phyloP scores from a whole-genome alignment of 2,113 vertebrate species.

The Macroglossus sobrinus region DNA sequence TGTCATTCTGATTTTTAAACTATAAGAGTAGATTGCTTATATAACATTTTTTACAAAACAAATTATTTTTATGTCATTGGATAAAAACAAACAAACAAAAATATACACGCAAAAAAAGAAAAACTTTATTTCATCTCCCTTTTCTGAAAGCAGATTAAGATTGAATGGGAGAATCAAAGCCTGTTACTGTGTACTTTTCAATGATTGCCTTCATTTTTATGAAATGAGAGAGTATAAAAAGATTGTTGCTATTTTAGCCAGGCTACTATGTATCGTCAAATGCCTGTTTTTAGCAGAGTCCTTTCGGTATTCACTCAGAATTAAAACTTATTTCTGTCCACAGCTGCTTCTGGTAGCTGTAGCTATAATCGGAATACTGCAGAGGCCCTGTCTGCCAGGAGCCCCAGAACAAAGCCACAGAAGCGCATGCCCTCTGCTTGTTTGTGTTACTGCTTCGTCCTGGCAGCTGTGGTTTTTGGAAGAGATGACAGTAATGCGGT shows the following conservation, averaged over 20 bases:
- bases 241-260: slow-evolving; percentile 64
- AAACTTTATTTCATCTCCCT: background rate
- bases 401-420: slow-evolving; percentile 47
- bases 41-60: background rate
- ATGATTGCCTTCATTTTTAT: slow-evolving; percentile 42
- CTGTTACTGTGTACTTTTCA: slow-evolving; percentile 54
- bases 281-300: slow-evolving; percentile 68
- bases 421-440: slow-evolving; percentile 58
- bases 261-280: slow-evolving; percentile 53
- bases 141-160: background rate
- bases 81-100: background rate
- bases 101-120: background rate
- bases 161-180: background rate
- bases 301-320: slow-evolving; percentile 71
- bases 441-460: slow-evolving; percentile 41
- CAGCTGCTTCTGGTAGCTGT: slow-evolving; percentile 73
- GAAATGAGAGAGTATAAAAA: slow-evolving; percentile 61
- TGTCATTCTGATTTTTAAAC: background rate
- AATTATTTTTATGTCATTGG: background rate
- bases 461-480: background rate
- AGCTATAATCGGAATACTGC: slow-evolving; percentile 64
- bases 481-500: slow-evolving; percentile 56
- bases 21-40: background rate
- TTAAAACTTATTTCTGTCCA: slow-evolving; percentile 74
- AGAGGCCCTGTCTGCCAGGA: slow-evolving; percentile 73